Percentiles rank a stretch among this genome's conserved stretches.
These are phyloP conservation scores for Syngnathus rostellatus DNA, from an alignment of 2,797 vertebrate species.

Conservation along the genomic window DNA sequence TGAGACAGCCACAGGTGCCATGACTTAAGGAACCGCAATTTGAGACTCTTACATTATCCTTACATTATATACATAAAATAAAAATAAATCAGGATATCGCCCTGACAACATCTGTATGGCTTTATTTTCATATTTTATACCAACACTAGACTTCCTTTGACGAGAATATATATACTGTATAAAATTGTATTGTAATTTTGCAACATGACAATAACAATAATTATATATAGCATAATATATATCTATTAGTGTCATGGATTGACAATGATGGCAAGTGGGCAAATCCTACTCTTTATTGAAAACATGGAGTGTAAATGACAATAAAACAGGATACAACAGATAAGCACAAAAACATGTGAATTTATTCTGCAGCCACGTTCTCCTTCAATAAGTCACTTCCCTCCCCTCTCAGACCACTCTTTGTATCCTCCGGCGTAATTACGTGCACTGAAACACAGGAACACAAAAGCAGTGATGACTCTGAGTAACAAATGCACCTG, in stretches of 20 bases:
- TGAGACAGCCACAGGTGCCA: not conserved
- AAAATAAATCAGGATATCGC: too few relatives aligned
- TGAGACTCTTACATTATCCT: too few relatives aligned
- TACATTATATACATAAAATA: too few relatives aligned
- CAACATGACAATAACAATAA: not conserved
- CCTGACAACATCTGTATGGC: not conserved
- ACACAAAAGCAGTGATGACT: not conserved
- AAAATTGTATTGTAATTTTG: not conserved
- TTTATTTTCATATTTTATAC: too few relatives aligned
- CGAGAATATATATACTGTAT: too few relatives aligned
- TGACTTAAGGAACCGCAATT: too few relatives aligned
- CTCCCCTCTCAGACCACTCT: slow-evolving; percentile 63
- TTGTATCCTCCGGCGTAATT: slow-evolving; percentile 67
- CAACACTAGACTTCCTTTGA: too few relatives aligned
- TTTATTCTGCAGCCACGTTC: not conserved
- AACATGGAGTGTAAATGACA: not conserved
- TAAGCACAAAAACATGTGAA: not conserved
- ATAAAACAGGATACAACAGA: not conserved
- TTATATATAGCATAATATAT: too few relatives aligned
- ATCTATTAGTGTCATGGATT: not conserved
- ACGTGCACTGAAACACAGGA: slow-evolving; percentile 57
- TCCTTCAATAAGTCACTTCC: slow-evolving; percentile 40
- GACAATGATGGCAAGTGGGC: not conserved
- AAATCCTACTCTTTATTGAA: not conserved
- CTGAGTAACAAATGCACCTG: not conserved